Conservation (phyloP, 2,888 invertebrate species). For the Caenorhabditis becei region DNA sequence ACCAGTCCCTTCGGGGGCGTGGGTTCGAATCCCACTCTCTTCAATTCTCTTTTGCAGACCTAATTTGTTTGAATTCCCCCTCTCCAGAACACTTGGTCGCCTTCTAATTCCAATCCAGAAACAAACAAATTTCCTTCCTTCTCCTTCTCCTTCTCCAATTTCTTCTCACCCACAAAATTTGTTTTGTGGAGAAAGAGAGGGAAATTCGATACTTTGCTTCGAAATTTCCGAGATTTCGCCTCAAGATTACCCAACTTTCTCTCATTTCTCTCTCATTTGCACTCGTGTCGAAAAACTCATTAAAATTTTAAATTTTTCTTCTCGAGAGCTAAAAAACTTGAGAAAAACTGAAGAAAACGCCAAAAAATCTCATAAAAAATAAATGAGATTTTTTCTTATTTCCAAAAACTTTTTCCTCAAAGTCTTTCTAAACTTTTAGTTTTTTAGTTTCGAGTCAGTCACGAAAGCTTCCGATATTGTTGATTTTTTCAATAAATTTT, state of each 20-base stretch:
- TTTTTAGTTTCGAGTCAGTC: too few relatives aligned
- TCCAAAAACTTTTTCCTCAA: constrained; percentile 10
- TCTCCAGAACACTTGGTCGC: too few relatives aligned
- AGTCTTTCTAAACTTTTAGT: too few relatives aligned
- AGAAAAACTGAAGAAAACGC: not conserved
- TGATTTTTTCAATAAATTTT: too few relatives aligned
- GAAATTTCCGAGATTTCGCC: constrained; percentile 43
- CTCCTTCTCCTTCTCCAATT: not conserved
- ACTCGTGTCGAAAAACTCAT: constrained; percentile 32
- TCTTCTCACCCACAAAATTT: not conserved
- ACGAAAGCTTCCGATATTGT: too few relatives aligned
- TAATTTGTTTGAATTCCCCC: too few relatives aligned
- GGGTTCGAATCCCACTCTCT: constrained; percentile 90
- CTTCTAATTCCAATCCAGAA: not conserved
- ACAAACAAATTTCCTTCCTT: not conserved
- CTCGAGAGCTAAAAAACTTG: not conserved
- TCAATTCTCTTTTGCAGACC: constrained; percentile 57
- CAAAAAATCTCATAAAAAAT: constrained; percentile 14
- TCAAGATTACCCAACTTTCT: constrained; percentile 41
- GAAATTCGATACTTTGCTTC: too few relatives aligned
- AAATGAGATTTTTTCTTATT: constrained; percentile 23
- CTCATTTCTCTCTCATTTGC: constrained; percentile 23
- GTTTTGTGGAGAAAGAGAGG: too few relatives aligned
- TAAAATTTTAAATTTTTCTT: constrained; percentile 2
- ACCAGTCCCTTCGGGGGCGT: constrained; percentile 89